Percentiles rank a stretch among this genome's conserved stretches.
phyloP scores from a whole-genome alignment of 2,888 invertebrate genomes.

The Tipula confusa region DNA sequence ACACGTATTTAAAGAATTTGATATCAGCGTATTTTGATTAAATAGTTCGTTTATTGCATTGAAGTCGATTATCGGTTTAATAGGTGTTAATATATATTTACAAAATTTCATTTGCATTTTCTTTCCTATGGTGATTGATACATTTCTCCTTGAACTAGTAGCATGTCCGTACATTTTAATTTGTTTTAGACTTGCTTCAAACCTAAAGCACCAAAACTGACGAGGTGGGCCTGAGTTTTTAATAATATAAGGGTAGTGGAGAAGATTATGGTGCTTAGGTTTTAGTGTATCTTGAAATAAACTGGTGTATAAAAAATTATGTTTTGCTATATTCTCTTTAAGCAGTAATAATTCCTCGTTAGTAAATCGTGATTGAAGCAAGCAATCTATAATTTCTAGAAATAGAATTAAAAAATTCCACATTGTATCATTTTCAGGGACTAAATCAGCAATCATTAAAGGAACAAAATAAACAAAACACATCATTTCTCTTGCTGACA shows the following conservation, averaged over 20 bases:
- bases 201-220: not conserved
- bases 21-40: not conserved
- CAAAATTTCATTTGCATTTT: not conserved
- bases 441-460: not conserved
- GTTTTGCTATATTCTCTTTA: not conserved
- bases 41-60: not conserved
- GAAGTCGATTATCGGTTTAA: not conserved
- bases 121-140: not conserved
- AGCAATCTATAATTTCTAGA: not conserved
- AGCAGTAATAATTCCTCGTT: not conserved
- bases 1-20: not conserved
- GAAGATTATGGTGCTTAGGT: not conserved
- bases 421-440: not conserved
- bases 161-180: not conserved
- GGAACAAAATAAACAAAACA: not conserved
- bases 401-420: not conserved
- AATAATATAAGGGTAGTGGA: not conserved
- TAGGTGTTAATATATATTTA: not conserved
- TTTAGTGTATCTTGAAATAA: not conserved
- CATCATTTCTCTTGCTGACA: not conserved
- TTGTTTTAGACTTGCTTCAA: not conserved
- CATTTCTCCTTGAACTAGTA: not conserved
- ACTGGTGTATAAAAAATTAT: too few relatives aligned
- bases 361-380: not conserved
- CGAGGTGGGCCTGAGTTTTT: not conserved